phyloP scores from a whole-genome alignment of 1,140 invertebrate genomes.

The Hormaphis cornu region DNA sequence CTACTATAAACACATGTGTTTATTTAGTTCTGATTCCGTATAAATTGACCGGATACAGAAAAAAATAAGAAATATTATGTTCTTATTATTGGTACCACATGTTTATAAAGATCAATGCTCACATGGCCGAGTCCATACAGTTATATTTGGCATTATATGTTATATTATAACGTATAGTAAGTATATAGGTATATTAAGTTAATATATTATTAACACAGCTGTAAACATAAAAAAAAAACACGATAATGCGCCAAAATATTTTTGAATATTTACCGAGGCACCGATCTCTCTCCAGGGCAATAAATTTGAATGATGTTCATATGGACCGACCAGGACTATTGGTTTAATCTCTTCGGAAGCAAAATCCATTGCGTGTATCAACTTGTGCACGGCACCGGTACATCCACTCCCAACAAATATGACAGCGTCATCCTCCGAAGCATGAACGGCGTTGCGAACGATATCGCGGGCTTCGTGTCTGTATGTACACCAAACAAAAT shows the following conservation, averaged over 20 bases:
- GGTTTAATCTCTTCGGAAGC: slow-evolving; percentile 44
- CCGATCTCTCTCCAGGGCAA: slow-evolving; percentile 73
- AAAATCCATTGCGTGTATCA: slow-evolving; percentile 57
- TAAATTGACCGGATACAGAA: no score
- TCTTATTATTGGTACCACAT: no score
- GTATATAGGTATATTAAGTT: no score
- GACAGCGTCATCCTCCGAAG: slow-evolving; percentile 71
- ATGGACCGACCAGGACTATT: slow-evolving; percentile 71
- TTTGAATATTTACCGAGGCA: slow-evolving; percentile 52
- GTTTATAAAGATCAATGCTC: no score
- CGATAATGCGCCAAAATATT: background rate
- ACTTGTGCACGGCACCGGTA: slow-evolving; percentile 60
- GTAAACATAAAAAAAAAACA: no score
- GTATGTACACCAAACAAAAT: slow-evolving; percentile 38
- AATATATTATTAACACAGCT: no score
- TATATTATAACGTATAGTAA: no score
- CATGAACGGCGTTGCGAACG: slow-evolving; percentile 68
- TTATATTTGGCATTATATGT: no score
- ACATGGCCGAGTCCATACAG: no score
- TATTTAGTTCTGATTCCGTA: no score
- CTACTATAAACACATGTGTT: no score
- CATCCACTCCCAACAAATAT: slow-evolving; percentile 68
- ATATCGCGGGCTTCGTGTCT: slow-evolving; percentile 74
- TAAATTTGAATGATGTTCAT: slow-evolving; percentile 75
- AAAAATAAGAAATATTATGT: no score